A percentile compares a stretch with the other conserved stretches of the same genome.
Conservation (phyloP, 2,113 vertebrate genomes). For the Galemys pyrenaicus region DNA sequence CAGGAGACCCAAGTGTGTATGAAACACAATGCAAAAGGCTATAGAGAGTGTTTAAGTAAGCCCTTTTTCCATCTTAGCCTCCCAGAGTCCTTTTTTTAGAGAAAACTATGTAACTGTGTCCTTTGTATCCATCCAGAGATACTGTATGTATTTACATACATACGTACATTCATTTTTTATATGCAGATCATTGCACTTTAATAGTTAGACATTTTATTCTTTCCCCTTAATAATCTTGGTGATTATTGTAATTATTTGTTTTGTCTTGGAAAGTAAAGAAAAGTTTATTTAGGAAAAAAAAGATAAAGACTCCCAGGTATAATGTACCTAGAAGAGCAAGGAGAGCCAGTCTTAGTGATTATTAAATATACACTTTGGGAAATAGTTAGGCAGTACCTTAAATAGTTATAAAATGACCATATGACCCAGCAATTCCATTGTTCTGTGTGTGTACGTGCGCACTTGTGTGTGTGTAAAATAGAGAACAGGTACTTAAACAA, state of each 20-base stretch:
- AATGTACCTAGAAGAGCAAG: too few species aligned
- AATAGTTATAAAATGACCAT: background rate
- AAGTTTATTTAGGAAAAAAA: too few species aligned
- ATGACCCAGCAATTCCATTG: background rate
- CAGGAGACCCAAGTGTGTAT: background rate
- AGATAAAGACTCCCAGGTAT: too few species aligned
- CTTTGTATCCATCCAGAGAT: background rate
- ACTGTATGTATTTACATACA: background rate
- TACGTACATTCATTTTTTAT: background rate
- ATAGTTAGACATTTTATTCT: background rate
- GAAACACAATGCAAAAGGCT: background rate
- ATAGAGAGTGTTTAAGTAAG: background rate
- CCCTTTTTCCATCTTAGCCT: background rate
- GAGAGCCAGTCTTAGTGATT: too few species aligned
- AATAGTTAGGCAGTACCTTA: background rate
- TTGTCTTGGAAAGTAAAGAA: too few species aligned
- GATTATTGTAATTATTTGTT: too few species aligned
- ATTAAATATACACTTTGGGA: background rate
- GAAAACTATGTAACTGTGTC: background rate
- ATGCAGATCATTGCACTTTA: background rate
- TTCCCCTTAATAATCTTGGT: background rate
- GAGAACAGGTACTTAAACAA: background rate
- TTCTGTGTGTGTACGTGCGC: background rate
- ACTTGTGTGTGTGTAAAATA: background rate
- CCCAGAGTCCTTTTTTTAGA: background rate